phyloP scores from a whole-genome alignment of 2,797 vertebrate species.

The Pelobates cultripes region DNA sequence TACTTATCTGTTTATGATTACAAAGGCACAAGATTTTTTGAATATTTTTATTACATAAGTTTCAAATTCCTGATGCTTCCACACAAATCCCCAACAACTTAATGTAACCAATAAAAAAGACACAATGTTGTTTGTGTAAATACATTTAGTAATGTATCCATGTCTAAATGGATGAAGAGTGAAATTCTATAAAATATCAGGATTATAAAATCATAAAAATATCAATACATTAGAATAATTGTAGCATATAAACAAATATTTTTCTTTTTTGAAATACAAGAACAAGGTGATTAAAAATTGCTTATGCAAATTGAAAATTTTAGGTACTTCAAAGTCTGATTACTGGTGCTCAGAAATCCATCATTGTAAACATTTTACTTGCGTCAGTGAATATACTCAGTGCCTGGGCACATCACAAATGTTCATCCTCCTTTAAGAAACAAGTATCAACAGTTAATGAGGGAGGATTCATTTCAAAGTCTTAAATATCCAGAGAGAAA shows the following conservation, averaged over 20 bases:
- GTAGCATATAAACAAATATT: background rate
- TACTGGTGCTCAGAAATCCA: background rate
- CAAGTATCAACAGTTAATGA: background rate
- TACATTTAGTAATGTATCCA: background rate
- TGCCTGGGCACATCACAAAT: background rate
- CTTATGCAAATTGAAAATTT: no score
- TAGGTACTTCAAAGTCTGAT: no score
- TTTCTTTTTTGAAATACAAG: background rate
- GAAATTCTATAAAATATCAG: background rate
- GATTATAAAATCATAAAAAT: background rate
- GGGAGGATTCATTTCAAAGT: background rate
- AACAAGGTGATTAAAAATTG: no score
- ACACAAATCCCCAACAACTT: no score
- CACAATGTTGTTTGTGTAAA: background rate
- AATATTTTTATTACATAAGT: no score
- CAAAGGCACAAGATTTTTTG: no score
- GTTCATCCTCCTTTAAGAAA: background rate
- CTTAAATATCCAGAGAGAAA: background rate
- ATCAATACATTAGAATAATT: background rate
- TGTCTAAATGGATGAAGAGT: background rate
- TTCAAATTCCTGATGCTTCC: no score
- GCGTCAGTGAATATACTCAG: background rate
- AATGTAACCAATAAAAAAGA: background rate
- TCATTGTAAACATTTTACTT: conserved; percentile 14
- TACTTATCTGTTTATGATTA: no score